These are phyloP conservation scores for Dolichomitus sp. DNA, from an alignment of 2,888 invertebrate genomes.

Conservation along the genomic window DNA sequence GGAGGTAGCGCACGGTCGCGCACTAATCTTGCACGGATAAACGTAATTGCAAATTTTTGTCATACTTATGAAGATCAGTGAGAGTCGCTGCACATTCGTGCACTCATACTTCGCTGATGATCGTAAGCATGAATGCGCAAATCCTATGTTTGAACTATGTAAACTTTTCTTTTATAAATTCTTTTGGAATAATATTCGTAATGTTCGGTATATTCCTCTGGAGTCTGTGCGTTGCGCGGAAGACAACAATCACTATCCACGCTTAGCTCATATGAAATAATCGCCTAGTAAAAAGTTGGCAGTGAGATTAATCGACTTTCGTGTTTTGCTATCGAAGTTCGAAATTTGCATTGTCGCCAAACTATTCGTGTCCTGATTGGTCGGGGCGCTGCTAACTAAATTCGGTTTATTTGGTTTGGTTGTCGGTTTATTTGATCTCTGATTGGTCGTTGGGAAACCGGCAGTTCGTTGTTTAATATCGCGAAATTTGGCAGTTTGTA, in stretches of 20 bases:
- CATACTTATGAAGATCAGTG: slow-evolving; percentile 7
- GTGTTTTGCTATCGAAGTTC: not conserved
- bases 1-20: slow-evolving; percentile 6
- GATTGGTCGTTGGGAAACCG: not conserved
- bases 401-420: not conserved
- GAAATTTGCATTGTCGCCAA: not conserved
- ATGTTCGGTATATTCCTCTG: no score
- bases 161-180: no score
- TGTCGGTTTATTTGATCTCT: slow-evolving; percentile 1
- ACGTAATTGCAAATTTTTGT: not conserved
- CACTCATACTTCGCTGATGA: slow-evolving; percentile 4
- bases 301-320: not conserved
- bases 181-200: no score
- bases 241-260: no score
- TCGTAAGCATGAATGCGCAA: not conserved
- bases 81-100: slow-evolving; percentile 4
- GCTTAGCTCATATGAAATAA: no score
- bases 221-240: no score
- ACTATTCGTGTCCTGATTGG: not conserved
- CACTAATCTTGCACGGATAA: not conserved
- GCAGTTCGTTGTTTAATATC: not conserved
- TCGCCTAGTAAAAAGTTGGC: not conserved
- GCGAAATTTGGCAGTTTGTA: not conserved
- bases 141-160: not conserved
- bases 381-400: not conserved